Conservation (phyloP, 2,888 invertebrate genomes). For the Dolichomitus sp. region DNA sequence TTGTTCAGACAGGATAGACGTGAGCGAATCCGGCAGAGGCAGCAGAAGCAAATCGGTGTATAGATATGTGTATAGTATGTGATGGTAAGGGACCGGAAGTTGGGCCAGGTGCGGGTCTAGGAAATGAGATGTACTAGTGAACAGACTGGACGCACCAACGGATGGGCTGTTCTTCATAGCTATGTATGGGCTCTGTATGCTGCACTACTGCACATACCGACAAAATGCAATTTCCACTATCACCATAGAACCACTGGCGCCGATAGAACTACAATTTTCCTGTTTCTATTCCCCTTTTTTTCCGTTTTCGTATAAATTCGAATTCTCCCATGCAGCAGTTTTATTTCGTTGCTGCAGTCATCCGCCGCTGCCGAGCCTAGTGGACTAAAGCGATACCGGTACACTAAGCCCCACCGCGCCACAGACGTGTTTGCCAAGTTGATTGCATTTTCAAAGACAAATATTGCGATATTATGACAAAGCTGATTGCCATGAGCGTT, state of each 20-base stretch:
- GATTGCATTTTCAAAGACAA: conserved; percentile 79
- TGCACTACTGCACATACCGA: conserved; percentile 51
- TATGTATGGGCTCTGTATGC: not conserved
- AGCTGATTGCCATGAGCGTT: conserved; percentile 65
- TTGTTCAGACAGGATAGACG: not conserved
- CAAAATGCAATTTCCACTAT: conserved; percentile 78
- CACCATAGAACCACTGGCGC: conserved; percentile 57
- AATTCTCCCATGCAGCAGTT: not conserved
- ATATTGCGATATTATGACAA: conserved; percentile 74
- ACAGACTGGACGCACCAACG: conserved; percentile 64
- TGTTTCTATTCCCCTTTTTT: conserved; percentile 17
- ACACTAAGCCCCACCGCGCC: conserved; percentile 54
- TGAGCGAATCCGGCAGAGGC: not conserved
- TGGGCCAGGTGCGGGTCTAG: conserved; percentile 63
- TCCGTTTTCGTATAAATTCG: conserved; percentile 18
- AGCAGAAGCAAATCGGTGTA: not conserved
- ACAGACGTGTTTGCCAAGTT: conserved; percentile 73
- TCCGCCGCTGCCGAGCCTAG: not conserved
- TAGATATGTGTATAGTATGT: not conserved
- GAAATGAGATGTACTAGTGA: conserved; percentile 77
- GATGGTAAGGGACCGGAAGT: not conserved
- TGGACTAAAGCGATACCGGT: not conserved
- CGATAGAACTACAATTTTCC: conserved; percentile 4
- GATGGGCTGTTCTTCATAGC: not conserved
- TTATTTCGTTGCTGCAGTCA: conserved; percentile 5